A percentile compares a stretch with the other conserved stretches of the same genome.
Conservation (phyloP, 2,888 invertebrate genomes). For the Nesidiocoris tenuis region DNA sequence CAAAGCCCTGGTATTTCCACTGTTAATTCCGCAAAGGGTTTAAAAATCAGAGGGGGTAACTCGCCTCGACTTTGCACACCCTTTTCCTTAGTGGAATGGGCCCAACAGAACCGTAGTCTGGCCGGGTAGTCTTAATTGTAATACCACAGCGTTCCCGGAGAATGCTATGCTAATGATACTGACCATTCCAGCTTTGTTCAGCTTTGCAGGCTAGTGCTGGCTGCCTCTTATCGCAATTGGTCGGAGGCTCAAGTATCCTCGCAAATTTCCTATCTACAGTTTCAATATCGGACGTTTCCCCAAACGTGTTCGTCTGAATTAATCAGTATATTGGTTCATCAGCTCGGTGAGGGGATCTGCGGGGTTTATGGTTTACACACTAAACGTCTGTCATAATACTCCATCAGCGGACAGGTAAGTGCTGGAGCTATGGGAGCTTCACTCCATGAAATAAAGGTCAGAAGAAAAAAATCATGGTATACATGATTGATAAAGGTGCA, state of each 20-base stretch:
- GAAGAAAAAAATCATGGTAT: too few relatives aligned
- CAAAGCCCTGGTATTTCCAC: conserved; percentile 33
- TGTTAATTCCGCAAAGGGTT: conserved; percentile 26
- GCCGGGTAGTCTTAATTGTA: conserved; percentile 40
- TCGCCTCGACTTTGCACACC: background rate
- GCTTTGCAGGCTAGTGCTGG: too few relatives aligned
- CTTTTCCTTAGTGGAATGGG: conserved; percentile 10
- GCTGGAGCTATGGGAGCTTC: too few relatives aligned
- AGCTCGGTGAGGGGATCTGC: too few relatives aligned
- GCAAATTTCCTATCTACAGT: background rate
- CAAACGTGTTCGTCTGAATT: too few relatives aligned
- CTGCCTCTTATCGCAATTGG: conserved; percentile 23
- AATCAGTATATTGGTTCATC: too few relatives aligned
- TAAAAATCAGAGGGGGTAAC: conserved; percentile 25
- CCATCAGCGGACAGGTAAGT: too few relatives aligned
- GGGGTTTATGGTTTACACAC: too few relatives aligned
- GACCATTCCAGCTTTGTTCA: conserved; percentile 14
- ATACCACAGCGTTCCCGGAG: conserved; percentile 34
- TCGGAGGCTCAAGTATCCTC: background rate
- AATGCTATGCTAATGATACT: conserved; percentile 39
- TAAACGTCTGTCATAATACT: too few relatives aligned
- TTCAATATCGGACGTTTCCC: background rate
- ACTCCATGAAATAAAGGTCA: too few relatives aligned
- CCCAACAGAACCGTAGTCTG: background rate
- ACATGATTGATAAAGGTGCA: too few relatives aligned